These are phyloP conservation scores for Actenoides lindsayi DNA, from an alignment of 2,113 vertebrate genomes.

Conservation along the genomic window DNA sequence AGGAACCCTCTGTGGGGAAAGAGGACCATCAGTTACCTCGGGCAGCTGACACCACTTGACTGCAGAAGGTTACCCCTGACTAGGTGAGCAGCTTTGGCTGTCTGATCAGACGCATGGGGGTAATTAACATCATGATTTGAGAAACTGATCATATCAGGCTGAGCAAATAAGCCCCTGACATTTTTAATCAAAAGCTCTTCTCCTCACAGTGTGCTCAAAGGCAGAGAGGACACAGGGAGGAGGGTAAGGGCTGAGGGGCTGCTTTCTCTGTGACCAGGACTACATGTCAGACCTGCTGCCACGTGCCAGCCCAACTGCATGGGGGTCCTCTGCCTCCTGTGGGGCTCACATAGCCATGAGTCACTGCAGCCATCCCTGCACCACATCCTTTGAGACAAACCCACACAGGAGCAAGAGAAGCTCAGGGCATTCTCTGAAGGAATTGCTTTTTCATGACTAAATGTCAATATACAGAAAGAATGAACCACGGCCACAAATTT, in stretches of 20 bases:
- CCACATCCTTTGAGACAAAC: background rate
- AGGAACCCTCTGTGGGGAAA: background rate
- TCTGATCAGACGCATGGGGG: background rate
- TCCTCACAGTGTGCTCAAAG: background rate
- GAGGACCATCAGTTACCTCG: background rate
- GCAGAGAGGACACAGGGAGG: background rate
- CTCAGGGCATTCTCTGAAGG: background rate
- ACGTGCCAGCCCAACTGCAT: background rate
- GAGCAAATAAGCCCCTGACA: background rate
- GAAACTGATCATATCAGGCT: background rate
- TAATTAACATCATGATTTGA: background rate
- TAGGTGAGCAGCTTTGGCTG: background rate
- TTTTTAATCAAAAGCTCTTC: background rate
- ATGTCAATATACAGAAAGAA: background rate
- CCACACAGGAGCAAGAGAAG: background rate
- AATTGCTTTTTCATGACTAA: background rate
- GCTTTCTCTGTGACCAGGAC: background rate
- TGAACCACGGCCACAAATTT: background rate
- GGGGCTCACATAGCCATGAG: background rate
- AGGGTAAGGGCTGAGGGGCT: background rate
- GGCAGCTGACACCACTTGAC: background rate
- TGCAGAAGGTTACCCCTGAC: background rate
- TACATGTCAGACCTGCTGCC: background rate
- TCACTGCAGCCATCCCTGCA: background rate
- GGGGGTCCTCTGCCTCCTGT: accelerated